Base-by-base conservation (phyloP, 2,113 vertebrate genomes). In the Sylvilagus bachmani region DNA sequence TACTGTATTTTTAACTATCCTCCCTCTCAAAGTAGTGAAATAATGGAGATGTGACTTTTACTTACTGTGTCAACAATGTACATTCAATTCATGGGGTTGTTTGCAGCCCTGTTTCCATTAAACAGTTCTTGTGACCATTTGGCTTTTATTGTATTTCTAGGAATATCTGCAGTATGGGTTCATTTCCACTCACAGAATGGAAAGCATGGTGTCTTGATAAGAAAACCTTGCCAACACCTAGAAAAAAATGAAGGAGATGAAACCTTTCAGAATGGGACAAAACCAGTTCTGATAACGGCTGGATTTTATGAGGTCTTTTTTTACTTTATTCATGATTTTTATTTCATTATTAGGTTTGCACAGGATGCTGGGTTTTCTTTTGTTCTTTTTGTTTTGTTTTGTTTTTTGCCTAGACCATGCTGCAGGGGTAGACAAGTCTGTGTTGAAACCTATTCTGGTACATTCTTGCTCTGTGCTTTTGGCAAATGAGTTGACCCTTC, bases 391-490 rank as follows among this genome's bases (percentile, higher is more conserved):
- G 6, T 44, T 44, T 44, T 44, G 6, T 44, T 38, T 51, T 21
- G n/a, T 85, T 75, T 62, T 29, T 22, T 79, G 19, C 0, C 31
- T 70, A 24, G 12, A 49, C 14, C 4, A n/a, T n/a, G 3, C 7
- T 64, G 6, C 31, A 25, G 17, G 27, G 24, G 3, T 29, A 67
- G 24, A n/a, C 2, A 70, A 79, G 3, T 11, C 9, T 66, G 0
- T 70, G 1, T 29, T 90, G 21, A 10, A 67, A 95, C 29, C 51
- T 38, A 36, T 49, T 87, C 33, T 53, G 33, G 3, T n/a, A 12
- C 13, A 44, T 64, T 94, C 6, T 67, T 77, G 14, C 10, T 83
- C 8, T 79, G 22, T 87, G 53, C 29, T 27, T 97, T 96, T 88
- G 64, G 3, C n/a, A 96, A 90, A 24, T 49, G 27, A 5, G 1